phyloP scores from a whole-genome alignment of 2,888 invertebrate genomes.

The Nudaria mundana region DNA sequence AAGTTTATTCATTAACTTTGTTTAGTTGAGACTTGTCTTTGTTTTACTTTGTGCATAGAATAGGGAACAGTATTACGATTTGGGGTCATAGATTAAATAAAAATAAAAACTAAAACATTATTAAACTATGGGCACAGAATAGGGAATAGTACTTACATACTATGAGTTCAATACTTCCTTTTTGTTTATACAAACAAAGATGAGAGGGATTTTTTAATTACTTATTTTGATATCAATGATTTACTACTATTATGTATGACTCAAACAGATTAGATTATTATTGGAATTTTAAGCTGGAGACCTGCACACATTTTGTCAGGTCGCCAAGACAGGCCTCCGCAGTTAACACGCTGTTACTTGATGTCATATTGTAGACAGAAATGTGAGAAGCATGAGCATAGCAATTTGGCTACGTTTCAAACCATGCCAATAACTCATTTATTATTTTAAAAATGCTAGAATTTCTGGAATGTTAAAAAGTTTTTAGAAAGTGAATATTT shows the following conservation, averaged over 20 bases:
- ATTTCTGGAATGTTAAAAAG: constrained; percentile 12
- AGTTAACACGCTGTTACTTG: constrained; percentile 29
- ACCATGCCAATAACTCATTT: constrained; percentile 11
- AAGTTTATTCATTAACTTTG: constrained; percentile 10
- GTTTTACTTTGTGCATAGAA: too few relatives aligned
- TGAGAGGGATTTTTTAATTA: too few relatives aligned
- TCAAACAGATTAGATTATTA: constrained; percentile 20
- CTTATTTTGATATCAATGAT: too few relatives aligned
- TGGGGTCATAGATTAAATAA: too few relatives aligned
- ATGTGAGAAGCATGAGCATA: constrained; percentile 32
- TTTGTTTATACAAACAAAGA: too few relatives aligned
- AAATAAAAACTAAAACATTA: too few relatives aligned
- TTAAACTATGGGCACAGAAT: constrained; percentile 10
- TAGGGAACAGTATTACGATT: too few relatives aligned
- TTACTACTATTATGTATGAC: too few relatives aligned
- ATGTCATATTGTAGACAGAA: constrained; percentile 25
- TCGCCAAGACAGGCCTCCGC: constrained; percentile 26
- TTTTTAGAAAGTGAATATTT: too few relatives aligned
- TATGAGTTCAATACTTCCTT: too few relatives aligned
- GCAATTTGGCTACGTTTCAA: constrained; percentile 34
- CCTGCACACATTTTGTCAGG: constrained; percentile 28
- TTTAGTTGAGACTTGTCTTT: constrained; percentile 6
- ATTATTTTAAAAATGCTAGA: constrained; percentile 24
- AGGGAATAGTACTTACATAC: too few relatives aligned
- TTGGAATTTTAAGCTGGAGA: constrained; percentile 27